Evolutionary conservation across 2,797 vertebrate genomes (phyloP).

Genomic region (Gallinago nigripennis): DNA sequence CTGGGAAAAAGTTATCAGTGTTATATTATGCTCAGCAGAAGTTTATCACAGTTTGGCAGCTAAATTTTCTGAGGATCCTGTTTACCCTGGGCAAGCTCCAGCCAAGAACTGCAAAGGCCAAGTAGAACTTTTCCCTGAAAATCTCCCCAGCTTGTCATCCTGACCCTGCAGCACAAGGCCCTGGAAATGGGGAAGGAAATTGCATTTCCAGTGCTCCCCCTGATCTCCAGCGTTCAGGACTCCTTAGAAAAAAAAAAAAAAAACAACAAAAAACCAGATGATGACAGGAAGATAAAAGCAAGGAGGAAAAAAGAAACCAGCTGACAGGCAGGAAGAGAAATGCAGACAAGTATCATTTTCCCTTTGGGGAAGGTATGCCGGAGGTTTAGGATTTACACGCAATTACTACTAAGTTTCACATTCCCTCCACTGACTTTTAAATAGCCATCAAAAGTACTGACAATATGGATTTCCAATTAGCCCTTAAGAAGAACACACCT

Average conservation of each 20-base stretch:
- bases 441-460: background rate
- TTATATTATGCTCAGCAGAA: background rate
- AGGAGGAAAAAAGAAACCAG: background rate
- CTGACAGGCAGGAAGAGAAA: constrained; percentile 9
- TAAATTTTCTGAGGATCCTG: constrained; percentile 7
- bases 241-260: background rate
- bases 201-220: background rate
- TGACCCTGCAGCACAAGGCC: background rate
- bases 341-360: background rate
- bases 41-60: background rate
- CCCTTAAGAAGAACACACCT: background rate
- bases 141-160: background rate
- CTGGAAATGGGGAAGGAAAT: background rate
- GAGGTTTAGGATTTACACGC: background rate
- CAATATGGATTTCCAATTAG: background rate
- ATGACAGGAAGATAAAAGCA: background rate
- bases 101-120: background rate
- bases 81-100: constrained; percentile 1
- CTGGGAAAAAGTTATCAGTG: background rate
- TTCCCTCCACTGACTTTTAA: background rate
- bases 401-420: background rate
- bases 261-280: background rate
- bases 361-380: background rate
- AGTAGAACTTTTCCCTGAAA: background rate
- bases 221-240: background rate